These are phyloP conservation scores for Synanthedon vespiformis DNA, from an alignment of 2,888 invertebrate genomes.

Conservation along the genomic window DNA sequence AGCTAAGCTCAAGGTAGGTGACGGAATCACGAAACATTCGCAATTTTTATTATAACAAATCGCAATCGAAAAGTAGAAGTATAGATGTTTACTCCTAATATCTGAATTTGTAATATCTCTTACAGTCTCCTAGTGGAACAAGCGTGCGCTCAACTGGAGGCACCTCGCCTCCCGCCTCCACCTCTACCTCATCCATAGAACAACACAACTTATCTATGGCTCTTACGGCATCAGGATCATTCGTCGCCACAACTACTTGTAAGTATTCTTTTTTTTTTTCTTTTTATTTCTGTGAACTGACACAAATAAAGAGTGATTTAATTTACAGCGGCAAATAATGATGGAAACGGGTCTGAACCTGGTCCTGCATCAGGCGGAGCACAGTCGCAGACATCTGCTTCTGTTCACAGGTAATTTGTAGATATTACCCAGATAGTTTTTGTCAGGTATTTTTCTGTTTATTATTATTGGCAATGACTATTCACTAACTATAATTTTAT, in stretches of 20 bases:
- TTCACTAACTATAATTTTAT: no score
- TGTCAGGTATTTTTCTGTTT: no score
- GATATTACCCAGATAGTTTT: no score
- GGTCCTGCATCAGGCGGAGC: conserved; percentile 37
- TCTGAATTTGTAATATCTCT: no score
- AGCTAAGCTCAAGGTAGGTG: conserved; percentile 44
- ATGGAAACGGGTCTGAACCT: conserved; percentile 29
- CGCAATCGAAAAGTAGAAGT: no score
- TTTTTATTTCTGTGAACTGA: no score
- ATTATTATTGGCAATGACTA: no score
- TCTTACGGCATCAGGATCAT: conserved; percentile 58
- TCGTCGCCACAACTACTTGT: conserved; percentile 47
- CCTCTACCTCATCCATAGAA: conserved; percentile 63
- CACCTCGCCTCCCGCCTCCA: conserved; percentile 54
- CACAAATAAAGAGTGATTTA: neutral
- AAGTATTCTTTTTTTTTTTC: conserved; percentile 14
- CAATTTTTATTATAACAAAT: no score
- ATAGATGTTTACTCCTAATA: neutral
- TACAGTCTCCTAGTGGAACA: conserved; percentile 53
- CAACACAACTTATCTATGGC: conserved; percentile 53
- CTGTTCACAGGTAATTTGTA: conserved; percentile 33
- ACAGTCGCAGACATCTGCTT: conserved; percentile 38
- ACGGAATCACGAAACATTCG: no score
- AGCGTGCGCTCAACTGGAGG: conserved; percentile 54
- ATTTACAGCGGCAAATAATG: conserved; percentile 22